Evolutionary conservation across 1,140 invertebrate species (phyloP), one percentile per base, ranked within the genome.

Genomic region (Drosophila biarmipes): DNA sequence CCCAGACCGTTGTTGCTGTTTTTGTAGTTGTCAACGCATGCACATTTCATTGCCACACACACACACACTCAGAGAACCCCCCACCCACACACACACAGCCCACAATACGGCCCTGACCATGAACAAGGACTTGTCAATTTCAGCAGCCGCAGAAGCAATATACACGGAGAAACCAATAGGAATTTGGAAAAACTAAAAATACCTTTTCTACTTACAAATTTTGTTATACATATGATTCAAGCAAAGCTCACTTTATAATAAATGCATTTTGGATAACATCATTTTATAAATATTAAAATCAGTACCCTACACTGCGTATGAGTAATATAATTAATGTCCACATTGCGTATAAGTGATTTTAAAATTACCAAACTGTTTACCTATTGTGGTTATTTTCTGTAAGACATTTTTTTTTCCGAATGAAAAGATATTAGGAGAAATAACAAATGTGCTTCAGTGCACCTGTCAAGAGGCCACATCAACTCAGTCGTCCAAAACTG

Each of bases 91-190:
- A 48, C 4, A 27, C 38, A 42, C 29, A 51, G 27, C 37, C 66
- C 66, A 55, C 71, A 85, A 62, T 58, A 62, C 63, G 84, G 53
- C 61, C 69, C 51, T 87, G 79, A 66, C 84, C 84, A 81, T 89
- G 68, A 87, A 82, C 79, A 68, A 56, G 68, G 79, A 80, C 76
- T 77, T 87, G 84, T 80, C 67, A 82, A 82, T 79, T 69, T 52
- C 84, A 73, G 48, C 62, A 79, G 67, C 29, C 51, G 38, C 29
- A 51, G 5, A 27, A 35, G 17, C 29, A 27, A 43, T 35, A 55
- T 12, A 38, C 34, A 38, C 21, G 0, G 14, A 15, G 8, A 2
- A 37, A 27, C n/a, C n/a, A 49, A 12, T 11, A 24, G 10, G n/a
- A n/a, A n/a, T n/a, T n/a, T n/a, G 15, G n/a, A 11, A 24, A 1